Conservation (phyloP, 2,797 vertebrate species). For the Tamandua tetradactyla region DNA sequence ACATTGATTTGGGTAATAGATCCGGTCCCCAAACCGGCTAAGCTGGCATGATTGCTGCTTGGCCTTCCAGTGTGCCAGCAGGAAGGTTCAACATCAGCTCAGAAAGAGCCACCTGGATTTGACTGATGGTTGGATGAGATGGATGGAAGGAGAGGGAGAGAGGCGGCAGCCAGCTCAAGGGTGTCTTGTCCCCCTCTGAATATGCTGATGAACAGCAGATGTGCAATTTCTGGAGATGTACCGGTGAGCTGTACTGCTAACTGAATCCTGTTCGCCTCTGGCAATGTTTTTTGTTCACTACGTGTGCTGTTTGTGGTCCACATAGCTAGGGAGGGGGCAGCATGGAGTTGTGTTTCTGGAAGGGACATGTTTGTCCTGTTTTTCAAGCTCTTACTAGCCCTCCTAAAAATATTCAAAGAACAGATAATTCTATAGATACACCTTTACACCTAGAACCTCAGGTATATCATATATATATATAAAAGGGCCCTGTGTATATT, state of each 20-base stretch:
- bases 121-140: not conserved
- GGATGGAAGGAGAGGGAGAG: not conserved
- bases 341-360: not conserved
- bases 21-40: not conserved
- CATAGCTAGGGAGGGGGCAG: not conserved
- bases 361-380: not conserved
- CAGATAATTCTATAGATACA: not conserved
- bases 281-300: not conserved
- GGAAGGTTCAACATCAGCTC: not conserved
- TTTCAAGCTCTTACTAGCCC: not conserved
- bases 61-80: not conserved
- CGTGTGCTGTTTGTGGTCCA: not conserved
- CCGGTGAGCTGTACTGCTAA: not conserved
- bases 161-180: not conserved
- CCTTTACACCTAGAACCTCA: not conserved
- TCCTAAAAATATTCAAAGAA: not conserved
- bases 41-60: not conserved
- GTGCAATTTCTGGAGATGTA: not conserved
- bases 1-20: not conserved
- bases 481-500: not conserved
- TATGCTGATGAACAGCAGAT: not conserved
- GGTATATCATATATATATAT: not conserved
- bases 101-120: constrained; percentile 3
- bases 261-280: not conserved
- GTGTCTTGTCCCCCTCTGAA: not conserved